A percentile compares a stretch with the other conserved stretches of the same genome.
phyloP scores from a whole-genome alignment of 2,888 invertebrate species.

The Pseudanteris insignis region DNA sequence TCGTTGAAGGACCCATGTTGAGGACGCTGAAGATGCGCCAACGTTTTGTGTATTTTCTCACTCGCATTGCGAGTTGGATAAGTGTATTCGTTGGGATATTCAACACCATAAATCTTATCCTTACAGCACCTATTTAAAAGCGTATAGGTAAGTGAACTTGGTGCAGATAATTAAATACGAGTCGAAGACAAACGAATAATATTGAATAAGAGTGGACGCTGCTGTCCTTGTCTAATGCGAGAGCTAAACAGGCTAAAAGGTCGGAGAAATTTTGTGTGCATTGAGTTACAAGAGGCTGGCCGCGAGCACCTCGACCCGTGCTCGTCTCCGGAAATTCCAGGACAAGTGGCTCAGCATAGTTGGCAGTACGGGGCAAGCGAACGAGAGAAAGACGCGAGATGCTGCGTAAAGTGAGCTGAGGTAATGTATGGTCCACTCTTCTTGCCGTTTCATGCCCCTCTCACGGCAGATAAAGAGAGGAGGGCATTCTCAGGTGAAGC shows the following conservation, averaged over 20 bases:
- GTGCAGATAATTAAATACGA: background rate
- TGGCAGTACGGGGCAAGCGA: constrained; percentile 43
- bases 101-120: too few species aligned
- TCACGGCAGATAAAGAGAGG: constrained; percentile 48
- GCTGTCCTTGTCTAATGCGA: constrained; percentile 36
- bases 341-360: constrained; percentile 53
- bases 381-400: constrained; percentile 34
- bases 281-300: constrained; percentile 34
- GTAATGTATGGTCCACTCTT: constrained; percentile 49
- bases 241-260: constrained; percentile 42
- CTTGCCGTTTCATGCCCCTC: constrained; percentile 43
- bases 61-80: too few species aligned
- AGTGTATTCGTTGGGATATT: too few species aligned
- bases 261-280: constrained; percentile 44
- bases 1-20: too few species aligned
- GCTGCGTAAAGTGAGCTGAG: constrained; percentile 47
- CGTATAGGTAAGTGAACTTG: too few species aligned
- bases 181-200: constrained; percentile 3
- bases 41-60: too few species aligned
- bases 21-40: too few species aligned
- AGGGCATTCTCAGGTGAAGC: constrained; percentile 58
- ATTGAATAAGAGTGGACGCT: constrained; percentile 3
- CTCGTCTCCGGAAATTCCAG: constrained; percentile 58
- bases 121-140: too few species aligned
- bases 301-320: constrained; percentile 43